Base-by-base conservation (phyloP, 2,797 vertebrate species). In the Neosilurus mollespiculum region DNA sequence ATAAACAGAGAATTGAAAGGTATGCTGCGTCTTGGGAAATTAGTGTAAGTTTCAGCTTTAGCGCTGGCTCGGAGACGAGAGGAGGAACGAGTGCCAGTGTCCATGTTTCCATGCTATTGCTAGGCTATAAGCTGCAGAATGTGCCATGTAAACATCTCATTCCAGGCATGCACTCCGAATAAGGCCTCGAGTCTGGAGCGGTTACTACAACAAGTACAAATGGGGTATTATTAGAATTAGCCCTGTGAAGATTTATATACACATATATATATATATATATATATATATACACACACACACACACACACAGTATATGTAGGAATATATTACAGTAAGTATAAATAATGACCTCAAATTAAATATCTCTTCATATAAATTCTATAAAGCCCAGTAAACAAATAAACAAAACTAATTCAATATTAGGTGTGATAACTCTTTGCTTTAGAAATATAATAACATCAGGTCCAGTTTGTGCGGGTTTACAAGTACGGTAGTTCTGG, bases 111-210 rank as follows among this genome's bases (percentile, higher is more conserved):
- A 61, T 81, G 58, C 83, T 76, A 84, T 76, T 81, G 58, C 72
- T 65, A 67, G 51, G 77, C 51, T 85, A 81, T 71, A 85, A 70
- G 84, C 73, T 77, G 59, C 71, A 82, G 73, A 81, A 82, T 24
- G 43, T 70, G 79, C 64, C 83, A 85, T 81, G 73, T 85, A 81
- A 85, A 82, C 73, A 85, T 66, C 59, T 81, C 70, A 71, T 76
- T 84, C 78, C 83, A 84, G 62, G 37, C 37, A 26, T 62, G 72
- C 64, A 30, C 80, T 81, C 71, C 65, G 22, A 70, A 81, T 64
- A 85, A 69, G 79, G 79, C 62, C 59, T 30, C 72, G 43, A 84
- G 20, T 78, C 64, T 62, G 64, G 22, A 67, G n/a, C 30, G 34
- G 51, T 82, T 82, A 82, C 73, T 71, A 64, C 62, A 81, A 51